Evolutionary conservation across 2,888 invertebrate species (phyloP), one percentile per base, ranked within the genome.

Genomic region (Trissolcus brochymenae): DNA sequence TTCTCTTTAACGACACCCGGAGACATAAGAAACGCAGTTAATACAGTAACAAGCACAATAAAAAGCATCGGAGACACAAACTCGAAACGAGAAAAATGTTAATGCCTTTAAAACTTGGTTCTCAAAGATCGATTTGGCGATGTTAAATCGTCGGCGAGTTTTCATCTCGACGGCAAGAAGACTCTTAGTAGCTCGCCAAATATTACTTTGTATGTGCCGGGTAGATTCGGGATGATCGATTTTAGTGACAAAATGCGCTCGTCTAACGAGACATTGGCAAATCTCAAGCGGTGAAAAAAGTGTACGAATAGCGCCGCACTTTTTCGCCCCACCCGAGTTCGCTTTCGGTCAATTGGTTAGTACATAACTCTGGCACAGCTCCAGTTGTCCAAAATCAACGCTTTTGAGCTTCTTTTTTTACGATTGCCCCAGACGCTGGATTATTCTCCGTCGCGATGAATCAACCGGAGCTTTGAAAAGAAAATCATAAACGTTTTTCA

Each of bases 331-430:
- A 73, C 55, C 74, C 79, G 6, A 7, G 14, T 51, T 78, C 77
- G 78, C 81, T 82, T 79, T 79, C 79, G 83, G 83, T 84, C 85
- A 85, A 85, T 84, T 83, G 84, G 81, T 80, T 83, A 81, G 82
- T 83, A 85, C 85, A 84, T 83, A 84, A 85, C 78, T 84, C 83
- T 87, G 87, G 87, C 86, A 78, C 68, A 68, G 79, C 75, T 86
- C 86, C 87, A 87, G 82, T 81, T 84, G 81, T 11, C 35, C 79
- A 81, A 82, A 86, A 86, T 86, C 85, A 85, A 86, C 84, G 80
- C 79, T 79, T 79, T 78, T 66, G 79, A 67, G 62, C 62, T 71
- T 65, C 78, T 76, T 73, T 73, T n/a, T 72, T 70, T 76, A 54
- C 71, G 40, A 49, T 71, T 55, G 49, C 49, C 40, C 66, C 74